These are phyloP conservation scores for Autographa pulchrina DNA, from an alignment of 2,888 invertebrate genomes.

Conservation along the genomic window DNA sequence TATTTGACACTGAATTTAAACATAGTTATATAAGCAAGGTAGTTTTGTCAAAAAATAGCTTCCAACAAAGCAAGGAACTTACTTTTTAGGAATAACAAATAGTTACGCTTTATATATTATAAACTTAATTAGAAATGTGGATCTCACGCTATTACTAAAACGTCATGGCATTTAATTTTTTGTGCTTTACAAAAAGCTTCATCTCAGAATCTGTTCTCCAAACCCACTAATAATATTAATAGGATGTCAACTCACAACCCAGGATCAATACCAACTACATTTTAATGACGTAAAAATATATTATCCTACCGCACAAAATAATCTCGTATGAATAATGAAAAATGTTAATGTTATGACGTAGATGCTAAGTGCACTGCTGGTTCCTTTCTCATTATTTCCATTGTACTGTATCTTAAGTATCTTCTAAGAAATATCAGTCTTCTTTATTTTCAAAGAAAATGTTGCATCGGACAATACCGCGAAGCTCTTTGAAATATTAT, in stretches of 20 bases:
- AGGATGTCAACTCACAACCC: neutral
- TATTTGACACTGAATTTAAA: too few species aligned
- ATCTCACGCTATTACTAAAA: too few species aligned
- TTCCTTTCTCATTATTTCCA: conserved; percentile 57
- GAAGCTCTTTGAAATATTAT: conserved; percentile 30
- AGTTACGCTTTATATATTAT: too few species aligned
- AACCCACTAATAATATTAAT: too few species aligned
- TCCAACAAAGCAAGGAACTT: too few species aligned
- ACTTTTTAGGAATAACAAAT: too few species aligned
- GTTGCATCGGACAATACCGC: conserved; percentile 38
- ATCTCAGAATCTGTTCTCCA: too few species aligned
- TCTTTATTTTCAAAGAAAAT: conserved; percentile 50
- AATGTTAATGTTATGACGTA: conserved; percentile 49
- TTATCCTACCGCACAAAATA: conserved; percentile 20
- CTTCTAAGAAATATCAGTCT: conserved; percentile 44
- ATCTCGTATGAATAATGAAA: conserved; percentile 52
- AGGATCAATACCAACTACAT: neutral
- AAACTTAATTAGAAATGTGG: too few species aligned
- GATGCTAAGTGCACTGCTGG: conserved; percentile 37
- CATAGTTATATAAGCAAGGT: too few species aligned
- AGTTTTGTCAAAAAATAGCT: too few species aligned
- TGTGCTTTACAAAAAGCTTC: neutral
- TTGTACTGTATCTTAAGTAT: conserved; percentile 57
- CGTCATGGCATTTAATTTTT: too few species aligned
- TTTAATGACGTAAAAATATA: conserved; percentile 28